phyloP scores from a whole-genome alignment of 2,113 vertebrate genomes.

The Pipra filicauda region DNA sequence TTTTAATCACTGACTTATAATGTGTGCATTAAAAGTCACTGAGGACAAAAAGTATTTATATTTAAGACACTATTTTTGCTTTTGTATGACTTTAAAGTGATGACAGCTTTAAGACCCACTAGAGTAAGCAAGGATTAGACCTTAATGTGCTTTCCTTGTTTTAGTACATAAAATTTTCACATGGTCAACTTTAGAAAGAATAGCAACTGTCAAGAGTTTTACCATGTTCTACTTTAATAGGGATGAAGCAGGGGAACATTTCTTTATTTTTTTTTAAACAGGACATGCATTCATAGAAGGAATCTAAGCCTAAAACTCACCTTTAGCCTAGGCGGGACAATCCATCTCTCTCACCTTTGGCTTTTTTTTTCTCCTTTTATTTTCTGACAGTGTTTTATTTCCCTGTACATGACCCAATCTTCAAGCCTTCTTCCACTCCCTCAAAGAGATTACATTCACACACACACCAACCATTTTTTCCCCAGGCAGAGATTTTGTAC shows the following conservation, averaged over 20 bases:
- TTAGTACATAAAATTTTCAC: slow-evolving; percentile 25
- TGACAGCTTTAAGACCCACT: slow-evolving; percentile 13
- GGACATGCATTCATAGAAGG: not conserved
- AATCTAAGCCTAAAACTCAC: not conserved
- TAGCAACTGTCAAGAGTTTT: not conserved
- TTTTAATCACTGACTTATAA: not conserved
- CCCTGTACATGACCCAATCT: not conserved
- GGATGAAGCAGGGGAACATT: not conserved
- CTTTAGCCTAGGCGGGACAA: not conserved
- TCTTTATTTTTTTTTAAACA: not conserved
- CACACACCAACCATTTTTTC: not conserved
- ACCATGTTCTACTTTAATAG: not conserved
- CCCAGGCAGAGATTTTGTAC: not conserved
- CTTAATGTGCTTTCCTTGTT: not conserved
- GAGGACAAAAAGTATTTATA: not conserved
- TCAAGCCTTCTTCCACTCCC: not conserved
- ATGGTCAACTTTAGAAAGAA: not conserved
- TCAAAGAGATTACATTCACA: not conserved
- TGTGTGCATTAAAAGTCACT: not conserved
- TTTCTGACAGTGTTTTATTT: not conserved
- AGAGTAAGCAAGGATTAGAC: not conserved
- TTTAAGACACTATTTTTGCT: not conserved
- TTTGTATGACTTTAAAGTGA: not conserved
- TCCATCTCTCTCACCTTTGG: not conserved
- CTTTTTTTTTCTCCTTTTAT: not conserved